A percentile compares a stretch with the other conserved stretches of the same genome.
These are phyloP conservation scores for Aproaerema taeniolella DNA, from an alignment of 2,888 invertebrate genomes.

Conservation along the genomic window DNA sequence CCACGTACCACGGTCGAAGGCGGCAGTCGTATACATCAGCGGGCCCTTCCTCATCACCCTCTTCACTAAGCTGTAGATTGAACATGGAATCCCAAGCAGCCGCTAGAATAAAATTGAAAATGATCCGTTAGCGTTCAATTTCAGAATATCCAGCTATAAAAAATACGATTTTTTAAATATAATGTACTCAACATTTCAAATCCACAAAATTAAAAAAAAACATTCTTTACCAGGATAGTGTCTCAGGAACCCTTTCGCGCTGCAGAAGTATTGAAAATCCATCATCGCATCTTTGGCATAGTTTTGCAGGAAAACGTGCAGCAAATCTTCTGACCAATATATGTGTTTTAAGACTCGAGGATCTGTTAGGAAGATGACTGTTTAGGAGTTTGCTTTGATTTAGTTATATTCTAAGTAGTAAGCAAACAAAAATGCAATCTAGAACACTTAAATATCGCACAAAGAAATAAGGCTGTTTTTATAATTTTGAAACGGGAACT, in stretches of 20 bases:
- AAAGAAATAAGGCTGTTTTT: too few species aligned
- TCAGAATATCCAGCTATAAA: too few species aligned
- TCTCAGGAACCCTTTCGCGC: conserved; percentile 60
- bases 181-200: neutral
- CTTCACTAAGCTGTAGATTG: conserved; percentile 30
- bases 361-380: conserved; percentile 31
- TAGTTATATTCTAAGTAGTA: too few species aligned
- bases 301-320: conserved; percentile 55
- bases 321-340: conserved; percentile 56
- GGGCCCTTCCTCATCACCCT: conserved; percentile 22
- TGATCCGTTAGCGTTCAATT: too few species aligned
- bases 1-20: conserved; percentile 65
- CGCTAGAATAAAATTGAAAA: too few species aligned
- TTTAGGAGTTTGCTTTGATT: neutral
- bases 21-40: conserved; percentile 62
- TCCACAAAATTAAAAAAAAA: neutral
- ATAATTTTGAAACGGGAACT: too few species aligned
- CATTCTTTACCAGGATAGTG: conserved; percentile 56
- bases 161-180: neutral
- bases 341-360: conserved; percentile 39
- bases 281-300: conserved; percentile 57
- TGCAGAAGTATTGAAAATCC: conserved; percentile 67
- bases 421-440: too few species aligned
- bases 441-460: too few species aligned
- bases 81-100: conserved; percentile 60